These are phyloP conservation scores for Lutjanus campechanus DNA, from an alignment of 2,797 vertebrate genomes.

Conservation along the genomic window DNA sequence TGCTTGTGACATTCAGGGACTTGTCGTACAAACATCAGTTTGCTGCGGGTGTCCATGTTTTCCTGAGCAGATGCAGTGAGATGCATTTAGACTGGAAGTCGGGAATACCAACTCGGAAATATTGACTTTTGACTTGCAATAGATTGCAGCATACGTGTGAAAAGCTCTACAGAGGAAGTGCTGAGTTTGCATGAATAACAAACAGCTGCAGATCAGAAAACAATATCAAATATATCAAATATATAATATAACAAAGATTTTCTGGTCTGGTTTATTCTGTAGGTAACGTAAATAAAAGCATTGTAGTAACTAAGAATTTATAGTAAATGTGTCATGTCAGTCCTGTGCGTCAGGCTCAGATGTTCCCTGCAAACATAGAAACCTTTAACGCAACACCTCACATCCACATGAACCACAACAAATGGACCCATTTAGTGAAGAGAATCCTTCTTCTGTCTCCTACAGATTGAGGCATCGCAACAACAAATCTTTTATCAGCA, in stretches of 20 bases:
- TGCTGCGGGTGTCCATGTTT: no score
- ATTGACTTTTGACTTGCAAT: no score
- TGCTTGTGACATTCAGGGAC: no score
- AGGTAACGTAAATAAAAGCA: not conserved
- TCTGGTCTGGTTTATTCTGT: not conserved
- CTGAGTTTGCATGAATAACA: not conserved
- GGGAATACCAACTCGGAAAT: no score
- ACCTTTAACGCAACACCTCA: not conserved
- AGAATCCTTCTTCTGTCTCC: slow-evolving; percentile 21
- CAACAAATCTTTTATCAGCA: slow-evolving; percentile 37
- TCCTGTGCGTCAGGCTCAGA: not conserved
- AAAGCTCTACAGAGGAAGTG: not conserved
- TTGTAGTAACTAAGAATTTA: not conserved
- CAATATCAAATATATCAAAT: not conserved
- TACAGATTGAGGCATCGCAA: slow-evolving; percentile 32
- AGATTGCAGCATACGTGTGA: no score
- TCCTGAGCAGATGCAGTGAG: no score
- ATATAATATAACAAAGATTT: not conserved
- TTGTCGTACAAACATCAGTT: no score
- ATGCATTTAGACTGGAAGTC: no score
- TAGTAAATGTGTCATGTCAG: not conserved
- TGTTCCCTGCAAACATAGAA: not conserved
- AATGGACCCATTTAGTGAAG: not conserved
- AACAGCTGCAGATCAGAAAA: not conserved
- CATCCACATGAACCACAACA: slow-evolving; percentile 1